Conservation (phyloP, 2,113 vertebrate genomes). For the Antennarius striatus region DNA sequence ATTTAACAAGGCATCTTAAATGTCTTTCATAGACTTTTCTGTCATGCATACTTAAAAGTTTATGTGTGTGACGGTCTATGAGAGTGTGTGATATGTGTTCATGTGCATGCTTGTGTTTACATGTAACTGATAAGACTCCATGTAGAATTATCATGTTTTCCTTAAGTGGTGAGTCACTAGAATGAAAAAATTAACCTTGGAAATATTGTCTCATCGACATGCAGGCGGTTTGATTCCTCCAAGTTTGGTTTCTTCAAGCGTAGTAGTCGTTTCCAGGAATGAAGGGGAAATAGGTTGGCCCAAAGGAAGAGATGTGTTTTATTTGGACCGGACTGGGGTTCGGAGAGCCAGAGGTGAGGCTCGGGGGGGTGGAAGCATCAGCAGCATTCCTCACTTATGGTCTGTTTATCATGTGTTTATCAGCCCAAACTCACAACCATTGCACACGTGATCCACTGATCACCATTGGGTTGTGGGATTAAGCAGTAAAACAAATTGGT, state of each 20-base stretch:
- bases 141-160: too few species aligned
- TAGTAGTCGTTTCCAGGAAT: constrained; percentile 15
- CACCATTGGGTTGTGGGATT: neutral
- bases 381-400: constrained; percentile 34
- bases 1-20: too few species aligned
- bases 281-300: constrained; percentile 5
- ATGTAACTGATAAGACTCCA: too few species aligned
- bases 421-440: constrained; percentile 16
- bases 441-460: constrained; percentile 19
- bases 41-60: too few species aligned
- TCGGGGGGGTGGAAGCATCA: constrained; percentile 25
- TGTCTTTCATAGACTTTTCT: too few species aligned
- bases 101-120: too few species aligned
- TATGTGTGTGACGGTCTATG: too few species aligned
- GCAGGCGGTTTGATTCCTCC: neutral
- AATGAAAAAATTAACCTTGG: too few species aligned
- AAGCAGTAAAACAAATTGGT: neutral
- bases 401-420: constrained; percentile 43
- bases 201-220: too few species aligned
- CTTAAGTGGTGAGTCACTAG: too few species aligned
- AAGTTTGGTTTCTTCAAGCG: constrained; percentile 12
- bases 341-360: constrained; percentile 12
- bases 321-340: constrained; percentile 46
- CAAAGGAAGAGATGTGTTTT: constrained; percentile 45
- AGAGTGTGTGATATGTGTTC: too few species aligned